Conservation (phyloP, 2,797 vertebrate species). For the Scyliorhinus canicula region DNA sequence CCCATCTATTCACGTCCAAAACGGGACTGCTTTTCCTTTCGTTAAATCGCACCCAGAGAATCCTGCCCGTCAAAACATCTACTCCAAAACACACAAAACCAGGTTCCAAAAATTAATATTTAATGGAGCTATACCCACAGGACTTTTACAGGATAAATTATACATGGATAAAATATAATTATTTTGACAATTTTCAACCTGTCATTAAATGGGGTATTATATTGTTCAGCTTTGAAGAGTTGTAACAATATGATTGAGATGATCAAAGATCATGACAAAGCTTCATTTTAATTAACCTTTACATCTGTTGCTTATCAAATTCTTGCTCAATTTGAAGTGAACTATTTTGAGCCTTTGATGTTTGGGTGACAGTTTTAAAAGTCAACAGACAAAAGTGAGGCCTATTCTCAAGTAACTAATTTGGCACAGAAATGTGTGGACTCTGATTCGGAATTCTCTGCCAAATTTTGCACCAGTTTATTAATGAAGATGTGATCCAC, state of each 20-base stretch:
- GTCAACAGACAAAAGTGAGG: slow-evolving; percentile 33
- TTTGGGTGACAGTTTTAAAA: slow-evolving; percentile 3
- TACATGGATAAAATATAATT: neutral
- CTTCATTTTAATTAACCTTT: neutral
- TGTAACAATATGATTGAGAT: neutral
- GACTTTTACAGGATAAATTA: neutral
- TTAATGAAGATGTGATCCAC: neutral
- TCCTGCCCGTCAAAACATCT: neutral
- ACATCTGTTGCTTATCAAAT: slow-evolving; percentile 6
- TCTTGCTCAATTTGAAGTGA: slow-evolving; percentile 2
- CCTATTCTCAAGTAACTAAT: neutral
- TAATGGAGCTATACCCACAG: neutral
- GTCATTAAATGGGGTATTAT: neutral
- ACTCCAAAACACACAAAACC: neutral
- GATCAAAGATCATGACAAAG: neutral
- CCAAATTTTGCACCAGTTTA: neutral
- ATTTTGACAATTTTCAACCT: neutral
- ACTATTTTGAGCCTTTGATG: slow-evolving; percentile 14
- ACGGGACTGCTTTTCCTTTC: too few species aligned
- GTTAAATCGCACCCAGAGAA: too few species aligned
- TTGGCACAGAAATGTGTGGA: neutral
- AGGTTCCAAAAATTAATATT: neutral
- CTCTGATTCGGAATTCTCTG: neutral
- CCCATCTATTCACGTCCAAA: too few species aligned
- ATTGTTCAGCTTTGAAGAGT: neutral